phyloP scores from a whole-genome alignment of 1,140 invertebrate species.

The Arion vulgaris region DNA sequence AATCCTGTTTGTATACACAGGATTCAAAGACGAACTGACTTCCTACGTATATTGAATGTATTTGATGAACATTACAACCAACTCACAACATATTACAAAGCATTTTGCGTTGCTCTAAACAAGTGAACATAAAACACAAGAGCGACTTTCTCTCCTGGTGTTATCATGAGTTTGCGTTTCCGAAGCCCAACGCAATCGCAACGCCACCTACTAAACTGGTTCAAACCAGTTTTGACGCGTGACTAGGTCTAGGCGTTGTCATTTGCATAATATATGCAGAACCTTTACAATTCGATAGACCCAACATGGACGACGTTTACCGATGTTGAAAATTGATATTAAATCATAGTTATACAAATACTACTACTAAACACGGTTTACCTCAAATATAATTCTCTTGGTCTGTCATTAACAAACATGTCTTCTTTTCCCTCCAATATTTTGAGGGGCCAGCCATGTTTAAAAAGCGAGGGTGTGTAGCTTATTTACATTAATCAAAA shows the following conservation, averaged over 20 bases:
- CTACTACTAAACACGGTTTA: slow-evolving; percentile 30
- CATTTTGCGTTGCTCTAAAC: background rate
- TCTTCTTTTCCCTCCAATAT: slow-evolving; percentile 9
- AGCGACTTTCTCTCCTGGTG: slow-evolving; percentile 4
- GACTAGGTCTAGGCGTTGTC: background rate
- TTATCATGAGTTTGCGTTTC: slow-evolving; percentile 1
- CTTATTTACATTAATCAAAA: background rate
- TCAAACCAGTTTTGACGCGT: slow-evolving; percentile 28
- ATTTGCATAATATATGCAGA: slow-evolving; percentile 35
- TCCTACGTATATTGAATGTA: background rate
- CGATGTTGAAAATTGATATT: background rate
- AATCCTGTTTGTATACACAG: background rate
- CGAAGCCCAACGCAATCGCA: slow-evolving; percentile 13
- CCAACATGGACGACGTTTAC: background rate
- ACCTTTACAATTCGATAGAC: background rate
- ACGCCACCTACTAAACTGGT: background rate
- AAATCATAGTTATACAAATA: slow-evolving; percentile 9
- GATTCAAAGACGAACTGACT: background rate
- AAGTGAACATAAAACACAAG: slow-evolving; percentile 23
- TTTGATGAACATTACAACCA: slow-evolving; percentile 20
- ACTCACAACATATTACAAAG: slow-evolving; percentile 8
- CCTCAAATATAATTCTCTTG: slow-evolving; percentile 14
- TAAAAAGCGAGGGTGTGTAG: slow-evolving; percentile 19
- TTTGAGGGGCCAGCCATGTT: background rate
- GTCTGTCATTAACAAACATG: background rate